These are phyloP conservation scores for Scaptomyza hsui DNA, from an alignment of 1,140 invertebrate genomes.

Conservation along the genomic window DNA sequence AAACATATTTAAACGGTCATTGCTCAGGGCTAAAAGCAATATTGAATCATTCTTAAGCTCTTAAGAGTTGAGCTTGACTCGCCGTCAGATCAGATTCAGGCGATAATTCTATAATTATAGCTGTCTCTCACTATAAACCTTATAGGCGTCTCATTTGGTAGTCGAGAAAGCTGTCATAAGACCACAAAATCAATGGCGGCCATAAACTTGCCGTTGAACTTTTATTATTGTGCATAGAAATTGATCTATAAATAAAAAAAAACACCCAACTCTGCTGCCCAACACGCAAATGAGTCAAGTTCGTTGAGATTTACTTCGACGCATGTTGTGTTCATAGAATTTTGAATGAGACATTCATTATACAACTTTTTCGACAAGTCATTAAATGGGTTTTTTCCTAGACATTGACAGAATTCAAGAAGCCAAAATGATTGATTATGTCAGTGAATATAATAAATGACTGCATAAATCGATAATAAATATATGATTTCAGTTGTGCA, in stretches of 20 bases:
- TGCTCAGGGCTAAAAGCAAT: slow-evolving; percentile 24
- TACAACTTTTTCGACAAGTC: neutral
- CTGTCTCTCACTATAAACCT: slow-evolving; percentile 11
- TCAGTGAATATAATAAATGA: neutral
- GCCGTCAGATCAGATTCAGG: neutral
- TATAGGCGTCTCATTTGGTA: slow-evolving; percentile 5
- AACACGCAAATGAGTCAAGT: slow-evolving; percentile 10
- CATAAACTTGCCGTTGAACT: slow-evolving; percentile 8
- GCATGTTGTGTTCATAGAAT: slow-evolving; percentile 10
- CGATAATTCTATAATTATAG: slow-evolving; percentile 26
- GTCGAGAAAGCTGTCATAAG: slow-evolving; percentile 27
- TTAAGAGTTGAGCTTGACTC: neutral
- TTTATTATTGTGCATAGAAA: slow-evolving; percentile 2
- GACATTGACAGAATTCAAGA: slow-evolving; percentile 5
- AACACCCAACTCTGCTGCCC: slow-evolving; percentile 4
- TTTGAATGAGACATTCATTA: neutral
- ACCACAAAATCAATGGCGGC: slow-evolving; percentile 28
- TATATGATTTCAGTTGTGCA: neutral
- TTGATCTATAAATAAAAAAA: slow-evolving; percentile 15
- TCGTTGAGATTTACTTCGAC: neutral
- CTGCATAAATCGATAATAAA: neutral
- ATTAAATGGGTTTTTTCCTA: slow-evolving; percentile 2
- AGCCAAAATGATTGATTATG: slow-evolving; percentile 5
- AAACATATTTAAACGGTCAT: slow-evolving; percentile 22
- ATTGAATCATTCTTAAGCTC: neutral